Evolutionary conservation across 2,888 invertebrate genomes (phyloP), one percentile per base, ranked within the genome.

Genomic region (Drosophila fulvimacula): DNA sequence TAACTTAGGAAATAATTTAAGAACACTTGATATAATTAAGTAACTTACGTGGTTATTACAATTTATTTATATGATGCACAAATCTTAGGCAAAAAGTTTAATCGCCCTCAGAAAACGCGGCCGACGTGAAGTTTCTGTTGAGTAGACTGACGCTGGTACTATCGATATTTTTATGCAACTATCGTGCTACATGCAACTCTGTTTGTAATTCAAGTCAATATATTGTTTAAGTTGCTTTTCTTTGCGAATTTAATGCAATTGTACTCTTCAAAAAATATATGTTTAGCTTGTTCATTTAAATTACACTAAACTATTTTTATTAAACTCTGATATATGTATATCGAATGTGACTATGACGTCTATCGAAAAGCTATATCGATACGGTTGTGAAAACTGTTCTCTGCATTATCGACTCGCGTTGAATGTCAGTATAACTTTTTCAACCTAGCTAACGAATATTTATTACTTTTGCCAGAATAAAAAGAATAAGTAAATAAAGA

Each of bases 101-200:
- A 46, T 69, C 64, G 51, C 36, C 57, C 53, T 64, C 46, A 51
- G 62, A 76, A 76, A 76, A 69, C 81, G 87, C 81, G 83, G 82
- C 73, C 69, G 82, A 72, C 69, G 73, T 59, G 51, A 55, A 82
- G 58, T 69, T 65, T 71, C 38, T 68, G 27, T 65, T 67, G 27
- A 46, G 55, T 64, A 77, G 64, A 77, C 77, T 73, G 81, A 77
- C 73, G 81, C 81, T 66, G 34, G 15, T 19, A 62, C 17, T 68
- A 76, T 66, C 74, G 71, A 76, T 76, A 76, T 42, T 39, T 70
- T n/a, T 0, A 11, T 10, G 13, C 27, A 56, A 36, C n/a, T 62
- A 60, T 75, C 59, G 65, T 11, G 2, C 1, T 15, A 3, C 44
- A 57, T 38, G 53, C 74, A 75, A 30, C 66, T 27, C 49, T 76